Evolutionary conservation across 2,888 invertebrate genomes (phyloP).

Genomic region (Halictus ligatus): DNA sequence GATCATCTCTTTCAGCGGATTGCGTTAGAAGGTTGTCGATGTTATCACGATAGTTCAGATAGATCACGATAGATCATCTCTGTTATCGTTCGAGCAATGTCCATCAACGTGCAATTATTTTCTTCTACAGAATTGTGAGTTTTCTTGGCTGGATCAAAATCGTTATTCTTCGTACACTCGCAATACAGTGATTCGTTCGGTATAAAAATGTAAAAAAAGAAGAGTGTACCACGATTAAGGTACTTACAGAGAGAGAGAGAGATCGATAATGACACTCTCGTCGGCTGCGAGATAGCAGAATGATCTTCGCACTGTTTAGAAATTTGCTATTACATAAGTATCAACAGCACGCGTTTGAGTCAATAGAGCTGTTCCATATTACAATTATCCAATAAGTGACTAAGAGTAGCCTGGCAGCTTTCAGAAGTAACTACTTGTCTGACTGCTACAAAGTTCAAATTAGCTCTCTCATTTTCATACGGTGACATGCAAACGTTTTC

Average conservation of each 20-base stretch:
- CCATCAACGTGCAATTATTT: not conserved
- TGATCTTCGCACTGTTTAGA: not conserved
- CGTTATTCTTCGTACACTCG: not conserved
- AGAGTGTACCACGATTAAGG: not conserved
- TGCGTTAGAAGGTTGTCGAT: not conserved
- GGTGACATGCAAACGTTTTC: not conserved
- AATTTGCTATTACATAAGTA: not conserved
- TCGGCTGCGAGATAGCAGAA: not conserved
- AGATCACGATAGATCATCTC: too few species aligned
- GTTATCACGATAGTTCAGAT: not conserved
- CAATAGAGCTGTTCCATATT: not conserved
- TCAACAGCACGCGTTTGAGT: not conserved
- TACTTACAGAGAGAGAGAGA: not conserved
- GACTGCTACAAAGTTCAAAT: constrained; percentile 1
- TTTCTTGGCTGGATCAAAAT: too few species aligned
- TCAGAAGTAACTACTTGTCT: not conserved
- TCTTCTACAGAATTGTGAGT: too few species aligned
- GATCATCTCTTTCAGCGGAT: not conserved
- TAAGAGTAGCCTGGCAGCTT: not conserved
- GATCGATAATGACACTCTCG: not conserved
- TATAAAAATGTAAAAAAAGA: not conserved
- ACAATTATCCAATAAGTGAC: not conserved
- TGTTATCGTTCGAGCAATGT: not conserved
- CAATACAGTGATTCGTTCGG: not conserved
- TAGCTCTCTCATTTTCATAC: not conserved